Base-by-base conservation (phyloP, 2,888 invertebrate genomes). In the Ophioninae sp. region DNA sequence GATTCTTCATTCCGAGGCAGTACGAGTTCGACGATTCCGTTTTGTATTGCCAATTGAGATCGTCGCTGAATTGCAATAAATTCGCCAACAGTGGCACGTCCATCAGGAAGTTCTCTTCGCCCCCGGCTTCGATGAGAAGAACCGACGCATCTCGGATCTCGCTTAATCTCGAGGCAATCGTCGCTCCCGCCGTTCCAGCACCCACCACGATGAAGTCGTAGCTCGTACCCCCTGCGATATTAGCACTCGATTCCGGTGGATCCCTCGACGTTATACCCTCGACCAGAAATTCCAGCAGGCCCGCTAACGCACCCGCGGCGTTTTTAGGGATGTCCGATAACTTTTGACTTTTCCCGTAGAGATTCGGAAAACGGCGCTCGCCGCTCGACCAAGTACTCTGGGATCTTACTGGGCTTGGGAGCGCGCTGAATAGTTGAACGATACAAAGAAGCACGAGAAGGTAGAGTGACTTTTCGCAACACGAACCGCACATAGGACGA, bases 151-250 rank as follows among this genome's bases (percentile, higher is more conserved):
- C 93, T 0, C 95, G 94, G 85, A 96, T 94, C 93, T 97, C 97
- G 0, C 95, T 94, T 6, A 97, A 93, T 59, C 97, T 94, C 82
- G 96, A 96, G 0, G 97, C 97, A 7, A 97, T 82, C 0, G 95
- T 95, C 84, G 97, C 96, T 1, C 97, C 97, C 0, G 97, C 96
- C 0, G 96, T 96, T 2, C 97, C 97, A 0, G 96, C 97, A 0
- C 97, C 97, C 5, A 97, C 95, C 21, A 96, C 93, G 72, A 97
- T 95, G 87, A 96, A 97, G 90, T 97, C 97, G 88, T 96, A 97
- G 89, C 95, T 95, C 10, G 93, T 92, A 0, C 94, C 92, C 20
- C 44, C 10, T 17, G 7, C 20, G 0, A 73, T 50, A 39, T 90
- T 92, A 0, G 89, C 91, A 39, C 94, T 93, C 85, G 82, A 86